Evolutionary conservation across 1,140 invertebrate species (phyloP).

Genomic region (Ctenoplectra terminalis): DNA sequence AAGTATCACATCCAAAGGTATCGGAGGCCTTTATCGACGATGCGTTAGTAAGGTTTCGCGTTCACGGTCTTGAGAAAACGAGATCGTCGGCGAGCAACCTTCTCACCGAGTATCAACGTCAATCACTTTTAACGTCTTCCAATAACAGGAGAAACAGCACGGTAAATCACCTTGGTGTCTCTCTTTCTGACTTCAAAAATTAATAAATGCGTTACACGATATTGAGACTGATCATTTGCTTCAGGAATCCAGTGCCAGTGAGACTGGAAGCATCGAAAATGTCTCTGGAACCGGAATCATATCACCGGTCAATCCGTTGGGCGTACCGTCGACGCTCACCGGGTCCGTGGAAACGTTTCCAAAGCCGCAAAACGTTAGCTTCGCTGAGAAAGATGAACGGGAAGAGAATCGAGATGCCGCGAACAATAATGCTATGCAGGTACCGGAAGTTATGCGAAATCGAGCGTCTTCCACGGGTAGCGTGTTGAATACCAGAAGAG

Average conservation of each 20-base stretch:
- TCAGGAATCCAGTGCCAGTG: conserved; percentile 78
- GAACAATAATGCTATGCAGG: conserved; percentile 62
- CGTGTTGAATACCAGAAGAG: conserved; percentile 75
- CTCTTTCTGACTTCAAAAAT: background rate
- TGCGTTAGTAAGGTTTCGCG: conserved; percentile 91
- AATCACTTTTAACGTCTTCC: conserved; percentile 66
- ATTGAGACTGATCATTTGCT: background rate
- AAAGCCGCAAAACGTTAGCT: conserved; percentile 51
- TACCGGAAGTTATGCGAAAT: conserved; percentile 81
- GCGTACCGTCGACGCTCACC: conserved; percentile 61
- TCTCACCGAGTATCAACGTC: conserved; percentile 75
- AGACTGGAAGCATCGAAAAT: conserved; percentile 77
- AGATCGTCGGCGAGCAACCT: conserved; percentile 81
- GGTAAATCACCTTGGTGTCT: conserved; percentile 62
- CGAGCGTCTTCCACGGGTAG: conserved; percentile 82
- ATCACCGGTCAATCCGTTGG: conserved; percentile 68
- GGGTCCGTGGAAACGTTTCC: conserved; percentile 78
- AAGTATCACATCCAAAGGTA: conserved; percentile 92
- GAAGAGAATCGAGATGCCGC: conserved; percentile 56
- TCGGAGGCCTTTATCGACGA: conserved; percentile 95
- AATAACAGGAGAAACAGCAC: conserved; percentile 76
- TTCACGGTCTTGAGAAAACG: conserved; percentile 89
- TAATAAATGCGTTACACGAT: background rate
- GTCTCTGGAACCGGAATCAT: conserved; percentile 67
- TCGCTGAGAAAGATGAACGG: conserved; percentile 41